These are phyloP conservation scores for Plestiodon gilberti DNA, from an alignment of 2,113 vertebrate genomes.

Conservation along the genomic window DNA sequence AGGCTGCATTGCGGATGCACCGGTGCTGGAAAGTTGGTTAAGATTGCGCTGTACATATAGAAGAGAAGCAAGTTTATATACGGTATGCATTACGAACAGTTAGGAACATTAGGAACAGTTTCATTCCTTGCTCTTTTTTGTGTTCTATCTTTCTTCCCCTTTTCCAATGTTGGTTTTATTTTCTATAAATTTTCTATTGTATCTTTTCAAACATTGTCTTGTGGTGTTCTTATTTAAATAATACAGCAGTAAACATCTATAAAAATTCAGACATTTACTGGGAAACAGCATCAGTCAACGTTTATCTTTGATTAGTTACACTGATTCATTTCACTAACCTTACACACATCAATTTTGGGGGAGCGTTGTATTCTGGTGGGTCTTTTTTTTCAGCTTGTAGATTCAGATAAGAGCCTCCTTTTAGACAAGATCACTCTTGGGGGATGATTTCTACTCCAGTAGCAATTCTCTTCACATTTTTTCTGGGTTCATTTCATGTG, in stretches of 20 bases:
- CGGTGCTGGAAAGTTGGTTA: no score
- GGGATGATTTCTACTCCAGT: rapidly evolving
- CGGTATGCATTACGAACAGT: no score
- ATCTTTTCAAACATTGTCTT: neutral
- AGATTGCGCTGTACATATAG: no score
- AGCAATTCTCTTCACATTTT: neutral
- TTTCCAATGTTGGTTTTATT: neutral
- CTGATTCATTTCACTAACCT: neutral
- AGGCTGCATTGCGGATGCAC: no score
- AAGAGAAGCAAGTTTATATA: no score
- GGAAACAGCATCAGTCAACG: neutral
- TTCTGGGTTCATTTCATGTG: neutral
- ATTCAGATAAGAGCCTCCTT: neutral
- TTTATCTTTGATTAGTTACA: neutral
- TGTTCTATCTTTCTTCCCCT: neutral
- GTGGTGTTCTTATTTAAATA: neutral
- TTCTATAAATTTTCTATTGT: neutral
- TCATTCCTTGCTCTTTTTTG: neutral
- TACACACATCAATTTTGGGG: neutral
- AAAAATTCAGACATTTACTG: neutral
- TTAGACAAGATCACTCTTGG: neutral
- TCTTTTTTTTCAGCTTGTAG: neutral
- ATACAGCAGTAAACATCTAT: neutral
- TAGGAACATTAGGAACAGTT: no score
- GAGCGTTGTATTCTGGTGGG: neutral